Conservation (phyloP, 1,140 invertebrate species). For the Euura lappo region DNA sequence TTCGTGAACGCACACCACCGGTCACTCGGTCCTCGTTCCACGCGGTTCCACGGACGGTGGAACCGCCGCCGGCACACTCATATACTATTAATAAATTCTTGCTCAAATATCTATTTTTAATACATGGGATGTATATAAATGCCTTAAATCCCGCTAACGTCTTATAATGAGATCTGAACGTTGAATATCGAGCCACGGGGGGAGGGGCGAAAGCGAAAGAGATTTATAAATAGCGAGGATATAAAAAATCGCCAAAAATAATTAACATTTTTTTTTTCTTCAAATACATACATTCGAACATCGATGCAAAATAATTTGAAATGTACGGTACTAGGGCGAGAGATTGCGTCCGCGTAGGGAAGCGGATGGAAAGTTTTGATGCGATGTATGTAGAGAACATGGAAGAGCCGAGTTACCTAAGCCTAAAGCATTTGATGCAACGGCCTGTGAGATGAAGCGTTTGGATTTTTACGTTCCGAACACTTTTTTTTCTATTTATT, state of each 20-base stretch:
- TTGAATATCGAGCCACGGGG: background rate
- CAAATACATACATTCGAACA: background rate
- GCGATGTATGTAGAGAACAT: too few relatives aligned
- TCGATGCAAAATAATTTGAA: too few relatives aligned
- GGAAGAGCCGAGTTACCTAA: too few relatives aligned
- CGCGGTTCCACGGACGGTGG: background rate
- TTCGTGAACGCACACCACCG: background rate
- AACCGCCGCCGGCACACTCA: slow-evolving; percentile 31
- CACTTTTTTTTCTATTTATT: too few relatives aligned
- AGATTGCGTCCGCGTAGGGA: too few relatives aligned
- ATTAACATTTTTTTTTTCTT: background rate
- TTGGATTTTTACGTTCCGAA: too few relatives aligned
- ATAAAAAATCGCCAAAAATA: background rate
- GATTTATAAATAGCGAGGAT: too few relatives aligned
- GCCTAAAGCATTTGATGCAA: too few relatives aligned
- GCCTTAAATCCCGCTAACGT: slow-evolving; percentile 3
- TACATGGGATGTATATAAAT: slow-evolving; percentile 1
- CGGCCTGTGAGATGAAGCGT: too few relatives aligned
- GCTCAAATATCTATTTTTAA: slow-evolving; percentile 41
- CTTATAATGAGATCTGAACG: background rate
- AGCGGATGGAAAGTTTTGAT: too few relatives aligned
- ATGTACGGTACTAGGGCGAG: too few relatives aligned
- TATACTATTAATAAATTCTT: slow-evolving; percentile 41
- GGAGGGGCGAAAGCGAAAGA: too few relatives aligned
- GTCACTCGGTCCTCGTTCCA: background rate